Conservation (phyloP, 2,797 vertebrate species). For the Coregonus ussuriensis region DNA sequence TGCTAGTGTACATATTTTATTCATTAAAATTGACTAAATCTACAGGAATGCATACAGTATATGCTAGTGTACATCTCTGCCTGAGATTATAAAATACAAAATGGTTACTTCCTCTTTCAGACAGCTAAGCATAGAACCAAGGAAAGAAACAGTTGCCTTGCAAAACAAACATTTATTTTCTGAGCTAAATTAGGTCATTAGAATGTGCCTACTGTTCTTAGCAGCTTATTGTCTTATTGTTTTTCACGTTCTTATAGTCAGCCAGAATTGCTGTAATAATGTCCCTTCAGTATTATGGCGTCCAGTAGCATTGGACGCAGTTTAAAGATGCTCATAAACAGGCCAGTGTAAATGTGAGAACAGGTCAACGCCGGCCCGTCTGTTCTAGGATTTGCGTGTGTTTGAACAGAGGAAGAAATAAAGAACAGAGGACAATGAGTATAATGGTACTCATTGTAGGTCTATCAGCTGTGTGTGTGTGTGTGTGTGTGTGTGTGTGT, state of each 20-base stretch:
- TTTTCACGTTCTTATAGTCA: constrained; percentile 1
- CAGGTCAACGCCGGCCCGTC: not conserved
- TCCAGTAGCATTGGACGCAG: constrained; percentile 2
- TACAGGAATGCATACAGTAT: not conserved
- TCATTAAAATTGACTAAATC: not conserved
- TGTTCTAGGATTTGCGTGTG: constrained; percentile 14
- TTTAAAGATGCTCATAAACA: constrained; percentile 12
- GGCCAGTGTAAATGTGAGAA: constrained; percentile 18
- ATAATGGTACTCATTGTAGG: constrained; percentile 17
- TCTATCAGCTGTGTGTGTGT: constrained; percentile 32
- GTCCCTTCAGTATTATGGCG: constrained; percentile 9
- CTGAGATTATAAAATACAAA: constrained; percentile 6
- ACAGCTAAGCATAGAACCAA: constrained; percentile 19
- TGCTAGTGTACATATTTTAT: too few relatives aligned
- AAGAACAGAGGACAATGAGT: constrained; percentile 26
- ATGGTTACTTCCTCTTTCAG: not conserved
- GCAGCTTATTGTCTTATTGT: constrained; percentile 20
- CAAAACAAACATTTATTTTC: constrained; percentile 12
- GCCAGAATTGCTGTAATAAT: constrained; percentile 23
- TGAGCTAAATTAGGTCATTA: constrained; percentile 21
- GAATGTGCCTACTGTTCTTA: constrained; percentile 28
- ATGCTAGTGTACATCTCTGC: not conserved
- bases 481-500: constrained; percentile 1
- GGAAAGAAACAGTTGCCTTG: constrained; percentile 3
- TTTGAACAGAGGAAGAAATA: constrained; percentile 7